Base-by-base conservation (phyloP, 2,113 vertebrate species). In the Zapus hudsonius region DNA sequence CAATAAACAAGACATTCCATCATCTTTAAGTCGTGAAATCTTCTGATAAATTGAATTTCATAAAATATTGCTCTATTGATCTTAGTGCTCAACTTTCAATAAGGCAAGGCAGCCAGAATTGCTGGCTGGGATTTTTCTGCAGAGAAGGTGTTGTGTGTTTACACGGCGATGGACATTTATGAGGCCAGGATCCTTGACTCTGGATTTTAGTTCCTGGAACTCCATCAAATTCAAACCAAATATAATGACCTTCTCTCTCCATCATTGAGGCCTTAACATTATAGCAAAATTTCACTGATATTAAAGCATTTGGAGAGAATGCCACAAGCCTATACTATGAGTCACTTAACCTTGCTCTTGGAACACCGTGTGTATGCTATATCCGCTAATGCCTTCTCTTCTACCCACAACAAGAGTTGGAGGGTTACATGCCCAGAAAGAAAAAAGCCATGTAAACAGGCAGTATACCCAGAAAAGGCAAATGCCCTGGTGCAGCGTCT, bases 31-130 rank as follows among this genome's bases (percentile, higher is more conserved):
- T 94, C 0, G 12, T 95, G 96, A 98, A 97, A 96, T 93, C 90
- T 97, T 95, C 91, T 97, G 97, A 98, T 97, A 96, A 98, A 98
- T 94, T 96, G 94, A 96, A 96, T 98, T 97, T 97, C 92, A 79
- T 84, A 96, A 98, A 97, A 97, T 98, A 98, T 96, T 97, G 94
- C 97, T 97, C 29, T 97, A 98, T 97, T 96, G 98, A 98, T 98
- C 96, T 97, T 76, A 80, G 91, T 25, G 75, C 94, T 97, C 81
- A 95, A 73, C 93, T 97, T 97, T 97, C 96, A 98, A 96, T 96
- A 97, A 97, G 93, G 82, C 89, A 79, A 94, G 69, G 38, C 16
- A 31, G 69, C 80, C 81, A 94, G 95, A 97, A 96, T 13, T 96
- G 94, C 96, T 97, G 96, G 94, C 94, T 91, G 70, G 94, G 92